A percentile compares a stretch with the other conserved stretches of the same genome.
Conservation (phyloP, 2,113 vertebrate species). For the Lutjanus erythropterus region DNA sequence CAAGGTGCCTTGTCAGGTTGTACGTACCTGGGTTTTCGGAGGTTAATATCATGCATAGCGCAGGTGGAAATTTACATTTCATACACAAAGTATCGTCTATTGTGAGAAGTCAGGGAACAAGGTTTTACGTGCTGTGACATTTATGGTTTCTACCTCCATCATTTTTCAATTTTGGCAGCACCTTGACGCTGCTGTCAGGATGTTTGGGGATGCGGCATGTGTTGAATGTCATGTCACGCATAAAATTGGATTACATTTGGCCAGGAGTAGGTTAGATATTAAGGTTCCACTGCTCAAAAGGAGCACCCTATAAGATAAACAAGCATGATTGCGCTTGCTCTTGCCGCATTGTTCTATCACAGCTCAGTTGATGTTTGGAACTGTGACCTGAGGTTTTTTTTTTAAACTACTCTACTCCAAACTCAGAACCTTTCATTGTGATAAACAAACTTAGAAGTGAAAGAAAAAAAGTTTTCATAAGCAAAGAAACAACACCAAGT, state of each 20-base stretch:
- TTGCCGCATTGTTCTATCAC: slow-evolving; percentile 23
- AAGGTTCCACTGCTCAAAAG: slow-evolving; percentile 17
- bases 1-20: neutral
- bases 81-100: slow-evolving; percentile 34
- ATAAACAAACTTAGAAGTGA: slow-evolving; percentile 37
- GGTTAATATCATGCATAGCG: slow-evolving; percentile 55
- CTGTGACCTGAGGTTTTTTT: slow-evolving; percentile 31
- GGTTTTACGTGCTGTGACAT: slow-evolving; percentile 61
- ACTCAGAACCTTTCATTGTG: neutral
- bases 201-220: slow-evolving; percentile 48
- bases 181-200: slow-evolving; percentile 54
- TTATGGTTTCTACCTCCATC: slow-evolving; percentile 45
- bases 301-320: slow-evolving; percentile 29
- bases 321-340: slow-evolving; percentile 23
- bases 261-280: slow-evolving; percentile 44
- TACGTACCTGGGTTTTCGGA: slow-evolving; percentile 18
- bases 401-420: neutral
- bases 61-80: slow-evolving; percentile 52
- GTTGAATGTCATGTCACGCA: slow-evolving; percentile 63
- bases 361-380: slow-evolving; percentile 15
- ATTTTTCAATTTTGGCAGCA: slow-evolving; percentile 66
- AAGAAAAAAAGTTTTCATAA: slow-evolving; percentile 16
- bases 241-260: slow-evolving; percentile 67
- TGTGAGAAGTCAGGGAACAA: slow-evolving; percentile 40
- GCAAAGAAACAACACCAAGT: slow-evolving; percentile 22